These are phyloP conservation scores for Halichondria panicea DNA, from an alignment of 37 sponge, comb jelly and placozoan species.

Conservation along the genomic window DNA sequence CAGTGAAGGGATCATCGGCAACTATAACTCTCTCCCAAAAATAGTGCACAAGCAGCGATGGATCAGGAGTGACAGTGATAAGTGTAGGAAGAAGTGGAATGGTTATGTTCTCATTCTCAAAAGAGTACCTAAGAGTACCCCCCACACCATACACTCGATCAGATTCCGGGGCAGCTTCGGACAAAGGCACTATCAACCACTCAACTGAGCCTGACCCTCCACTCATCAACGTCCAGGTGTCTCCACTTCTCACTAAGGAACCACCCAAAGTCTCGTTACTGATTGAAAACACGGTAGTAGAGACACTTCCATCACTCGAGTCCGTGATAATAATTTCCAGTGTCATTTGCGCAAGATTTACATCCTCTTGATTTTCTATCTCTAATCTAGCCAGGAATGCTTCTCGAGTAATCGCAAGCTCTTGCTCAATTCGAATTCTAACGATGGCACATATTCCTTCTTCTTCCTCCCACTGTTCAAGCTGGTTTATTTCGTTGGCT, in stretches of 20 bases:
- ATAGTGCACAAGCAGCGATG: conserved; percentile 32
- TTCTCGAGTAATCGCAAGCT: conserved; percentile 26
- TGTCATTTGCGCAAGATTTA: not conserved
- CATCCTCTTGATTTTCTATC: conserved; percentile 24
- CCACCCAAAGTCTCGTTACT: conserved; percentile 27
- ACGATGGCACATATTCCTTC: conserved; percentile 36
- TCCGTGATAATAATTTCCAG: conserved; percentile 12
- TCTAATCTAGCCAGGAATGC: conserved; percentile 38
- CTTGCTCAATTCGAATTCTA: conserved; percentile 32
- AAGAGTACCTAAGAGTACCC: conserved; percentile 8
- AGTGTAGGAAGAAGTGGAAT: conserved; percentile 35
- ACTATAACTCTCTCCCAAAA: conserved; percentile 18
- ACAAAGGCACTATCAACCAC: conserved; percentile 36
- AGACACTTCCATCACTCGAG: not conserved
- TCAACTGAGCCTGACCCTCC: conserved; percentile 14
- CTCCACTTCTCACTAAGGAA: not conserved
- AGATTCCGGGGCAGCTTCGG: conserved; percentile 39
- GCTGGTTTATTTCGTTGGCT: not conserved
- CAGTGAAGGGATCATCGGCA: conserved; percentile 30
- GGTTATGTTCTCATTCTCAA: conserved; percentile 24
- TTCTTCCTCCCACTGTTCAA: conserved; percentile 14
- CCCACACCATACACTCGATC: conserved; percentile 17
- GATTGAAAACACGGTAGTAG: conserved; percentile 21
- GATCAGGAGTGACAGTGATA: conserved; percentile 32
- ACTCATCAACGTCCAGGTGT: conserved; percentile 11